Evolutionary conservation across 2,113 vertebrate genomes (phyloP).

Genomic region (Charadrius vociferus): DNA sequence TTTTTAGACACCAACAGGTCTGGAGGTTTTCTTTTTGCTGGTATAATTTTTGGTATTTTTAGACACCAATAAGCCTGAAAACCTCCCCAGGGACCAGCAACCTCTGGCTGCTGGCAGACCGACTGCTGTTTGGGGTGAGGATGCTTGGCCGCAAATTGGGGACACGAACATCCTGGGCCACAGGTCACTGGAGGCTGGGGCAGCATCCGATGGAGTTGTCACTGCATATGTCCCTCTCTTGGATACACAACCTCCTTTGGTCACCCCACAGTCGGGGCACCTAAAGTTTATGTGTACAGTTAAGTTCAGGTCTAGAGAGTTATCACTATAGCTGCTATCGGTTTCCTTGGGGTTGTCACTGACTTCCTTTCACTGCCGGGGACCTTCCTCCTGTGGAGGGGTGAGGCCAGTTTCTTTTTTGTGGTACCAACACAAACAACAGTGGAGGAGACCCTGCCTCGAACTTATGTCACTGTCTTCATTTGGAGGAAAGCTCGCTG

Average conservation of each 20-base stretch:
- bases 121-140: background rate
- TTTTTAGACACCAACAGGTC: background rate
- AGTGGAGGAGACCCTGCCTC: background rate
- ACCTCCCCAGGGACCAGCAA: background rate
- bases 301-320: background rate
- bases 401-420: background rate
- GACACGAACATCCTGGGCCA: background rate
- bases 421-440: background rate
- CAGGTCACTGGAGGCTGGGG: background rate
- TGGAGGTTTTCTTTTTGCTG: background rate
- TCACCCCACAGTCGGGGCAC: background rate
- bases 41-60: background rate
- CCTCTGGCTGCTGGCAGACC: background rate
- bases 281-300: rapidly evolving
- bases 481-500: background rate
- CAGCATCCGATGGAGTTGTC: background rate
- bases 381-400: background rate
- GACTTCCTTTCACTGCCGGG: background rate
- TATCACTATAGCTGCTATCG: background rate
- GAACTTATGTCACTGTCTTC: rapidly evolving
- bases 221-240: rapidly evolving
- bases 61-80: background rate
- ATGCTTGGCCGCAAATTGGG: background rate
- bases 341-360: background rate
- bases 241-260: rapidly evolving